phyloP scores from a whole-genome alignment of 37 sponge, comb jelly and placozoan genomes.

The Cliona cf. orientalis region DNA sequence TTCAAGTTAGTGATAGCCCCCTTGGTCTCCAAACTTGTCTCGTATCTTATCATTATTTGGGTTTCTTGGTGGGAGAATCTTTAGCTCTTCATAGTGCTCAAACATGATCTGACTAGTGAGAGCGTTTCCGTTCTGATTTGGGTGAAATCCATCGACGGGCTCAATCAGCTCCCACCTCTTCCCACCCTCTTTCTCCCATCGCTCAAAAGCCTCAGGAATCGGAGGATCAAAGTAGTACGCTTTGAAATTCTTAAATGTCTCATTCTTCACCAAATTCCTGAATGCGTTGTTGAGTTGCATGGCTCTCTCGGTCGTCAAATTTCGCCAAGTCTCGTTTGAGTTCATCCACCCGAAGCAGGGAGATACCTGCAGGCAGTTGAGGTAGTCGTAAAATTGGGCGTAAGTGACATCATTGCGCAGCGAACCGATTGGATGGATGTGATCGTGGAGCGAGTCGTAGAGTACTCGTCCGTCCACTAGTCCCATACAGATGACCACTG shows the following conservation, averaged over 20 bases:
- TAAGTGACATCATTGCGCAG: slow-evolving; percentile 85
- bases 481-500: slow-evolving; percentile 71
- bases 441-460: slow-evolving; percentile 74
- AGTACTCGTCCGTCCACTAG: slow-evolving; percentile 88
- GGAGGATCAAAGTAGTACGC: slow-evolving; percentile 72
- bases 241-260: slow-evolving; percentile 75
- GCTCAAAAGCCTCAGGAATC: slow-evolving; percentile 38
- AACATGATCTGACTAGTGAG: slow-evolving; percentile 72
- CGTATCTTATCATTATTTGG: slow-evolving; percentile 81
- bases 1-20: slow-evolving; percentile 76
- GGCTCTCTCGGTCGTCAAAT: slow-evolving; percentile 81
- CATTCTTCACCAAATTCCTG: slow-evolving; percentile 52
- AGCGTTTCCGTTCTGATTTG: slow-evolving; percentile 74
- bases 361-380: slow-evolving; percentile 89
- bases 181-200: slow-evolving; percentile 74
- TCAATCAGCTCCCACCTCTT: slow-evolving; percentile 87
- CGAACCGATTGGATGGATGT: slow-evolving; percentile 85
- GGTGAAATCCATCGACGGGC: slow-evolving; percentile 96
- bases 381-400: slow-evolving; percentile 78
- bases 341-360: slow-evolving; percentile 98
- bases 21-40: slow-evolving; percentile 87
- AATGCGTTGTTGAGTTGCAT: slow-evolving; percentile 69
- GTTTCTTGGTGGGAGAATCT: slow-evolving; percentile 79
- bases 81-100: slow-evolving; percentile 36
- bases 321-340: slow-evolving; percentile 86